phyloP scores from a whole-genome alignment of 1,140 invertebrate species.

The Anadara kagoshimensis region DNA sequence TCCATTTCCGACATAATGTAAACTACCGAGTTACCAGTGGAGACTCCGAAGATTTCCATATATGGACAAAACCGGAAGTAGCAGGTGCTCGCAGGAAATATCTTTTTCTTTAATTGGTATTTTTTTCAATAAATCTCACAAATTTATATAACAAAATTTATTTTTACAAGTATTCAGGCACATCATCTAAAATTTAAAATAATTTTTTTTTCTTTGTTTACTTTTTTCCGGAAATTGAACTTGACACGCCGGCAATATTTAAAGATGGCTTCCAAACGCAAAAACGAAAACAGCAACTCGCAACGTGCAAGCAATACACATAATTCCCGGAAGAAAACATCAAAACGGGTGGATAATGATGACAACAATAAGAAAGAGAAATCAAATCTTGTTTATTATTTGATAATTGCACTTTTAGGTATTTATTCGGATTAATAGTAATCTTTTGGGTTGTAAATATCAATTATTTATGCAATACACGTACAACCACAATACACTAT shows the following conservation, averaged over 20 bases:
- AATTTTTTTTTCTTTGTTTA: neutral
- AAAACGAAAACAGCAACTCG: conserved; percentile 33
- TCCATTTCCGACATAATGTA: conserved; percentile 59
- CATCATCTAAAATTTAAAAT: neutral
- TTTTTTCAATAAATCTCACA: neutral
- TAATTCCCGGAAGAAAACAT: conserved; percentile 17
- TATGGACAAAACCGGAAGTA: conserved; percentile 51
- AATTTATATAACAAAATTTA: neutral
- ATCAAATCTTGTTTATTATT: conserved; percentile 20
- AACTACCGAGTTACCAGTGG: conserved; percentile 61
- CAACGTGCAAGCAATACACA: neutral
- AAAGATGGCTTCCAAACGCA: conserved; percentile 40
- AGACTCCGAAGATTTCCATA: conserved; percentile 58
- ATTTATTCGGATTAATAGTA: no score
- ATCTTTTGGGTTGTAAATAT: no score
- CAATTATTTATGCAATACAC: no score
- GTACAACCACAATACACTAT: no score
- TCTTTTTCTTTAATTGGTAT: neutral
- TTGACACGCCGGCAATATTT: conserved; percentile 49
- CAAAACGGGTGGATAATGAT: conserved; percentile 8
- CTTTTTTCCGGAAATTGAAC: conserved; percentile 18
- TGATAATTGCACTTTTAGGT: no score
- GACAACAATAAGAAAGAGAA: conserved; percentile 1
- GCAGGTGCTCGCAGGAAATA: conserved; percentile 40
- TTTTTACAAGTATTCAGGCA: no score